Conservation (phyloP, 1,140 invertebrate genomes). For the Fopius arisanus region DNA sequence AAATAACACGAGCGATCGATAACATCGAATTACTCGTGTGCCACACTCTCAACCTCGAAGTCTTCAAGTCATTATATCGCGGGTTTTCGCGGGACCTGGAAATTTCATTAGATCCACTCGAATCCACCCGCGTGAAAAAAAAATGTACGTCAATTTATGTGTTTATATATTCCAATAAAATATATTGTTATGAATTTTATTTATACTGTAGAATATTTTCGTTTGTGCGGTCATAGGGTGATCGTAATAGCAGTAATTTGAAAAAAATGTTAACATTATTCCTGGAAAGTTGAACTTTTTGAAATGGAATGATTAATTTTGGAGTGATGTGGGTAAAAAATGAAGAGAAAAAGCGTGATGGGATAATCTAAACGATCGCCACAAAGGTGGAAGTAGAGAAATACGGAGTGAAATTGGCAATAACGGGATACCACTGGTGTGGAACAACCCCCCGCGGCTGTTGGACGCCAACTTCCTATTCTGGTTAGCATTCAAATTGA, state of each 20-base stretch:
- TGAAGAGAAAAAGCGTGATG: neutral
- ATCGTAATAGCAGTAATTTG: no score
- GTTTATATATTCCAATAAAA: no score
- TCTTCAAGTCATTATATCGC: neutral
- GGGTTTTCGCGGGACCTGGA: neutral
- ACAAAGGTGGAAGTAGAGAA: constrained; percentile 27
- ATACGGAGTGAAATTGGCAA: constrained; percentile 29
- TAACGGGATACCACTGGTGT: constrained; percentile 21
- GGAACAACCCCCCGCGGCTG: constrained; percentile 9
- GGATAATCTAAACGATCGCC: constrained; percentile 27
- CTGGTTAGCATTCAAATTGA: constrained; percentile 34
- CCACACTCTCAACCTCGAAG: neutral
- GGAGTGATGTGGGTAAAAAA: no score
- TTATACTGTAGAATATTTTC: no score
- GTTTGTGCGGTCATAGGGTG: no score
- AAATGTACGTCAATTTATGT: no score
- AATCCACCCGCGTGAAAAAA: no score
- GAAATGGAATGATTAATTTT: no score
- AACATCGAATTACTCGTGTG: neutral
- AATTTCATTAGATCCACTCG: neutral
- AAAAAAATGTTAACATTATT: no score
- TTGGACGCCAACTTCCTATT: constrained; percentile 25
- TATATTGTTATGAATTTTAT: no score
- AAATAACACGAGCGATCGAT: constrained; percentile 37
- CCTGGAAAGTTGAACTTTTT: no score